Evolutionary conservation across 2,797 vertebrate genomes (phyloP), one percentile per base, ranked within the genome.

Genomic region (Hafferia zeledoni): DNA sequence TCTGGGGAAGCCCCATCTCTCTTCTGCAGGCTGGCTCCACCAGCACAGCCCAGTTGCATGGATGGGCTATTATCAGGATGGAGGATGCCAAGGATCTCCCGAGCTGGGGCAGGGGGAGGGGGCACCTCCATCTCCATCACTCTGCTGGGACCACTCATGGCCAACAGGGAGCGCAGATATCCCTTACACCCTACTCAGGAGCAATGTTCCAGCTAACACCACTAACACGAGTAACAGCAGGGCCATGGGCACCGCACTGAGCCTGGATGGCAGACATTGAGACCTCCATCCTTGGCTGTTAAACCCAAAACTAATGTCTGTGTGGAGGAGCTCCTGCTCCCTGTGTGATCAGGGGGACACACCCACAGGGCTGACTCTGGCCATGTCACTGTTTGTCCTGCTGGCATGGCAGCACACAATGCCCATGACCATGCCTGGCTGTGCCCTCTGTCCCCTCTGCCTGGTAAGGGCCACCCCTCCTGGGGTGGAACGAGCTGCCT

Each of bases 221-320:
- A 96, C 94, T 96, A 96, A 96, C 80, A 71, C 24, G 88, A 71
- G 33, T 93, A 96, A 95, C 87, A 80, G 39, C 64, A 61, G 72
- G 31, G 50, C 37, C 13, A 23, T 0, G 0, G 52, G 33, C 15
- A 44, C 33, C 9, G 6, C 1, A 3, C 39, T 44, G 60, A 77
- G 72, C 64, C 56, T 52, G 57, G 35, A 17, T 3, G 5, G 71
- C 28, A 11, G 4, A 10, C 2, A 3, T 1, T 5, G 61, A 83
- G 9, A 63, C 43, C 35, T 63, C 63, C 33, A 18, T 46, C 74
- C 69, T 75, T 13, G 49, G 27, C 63, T 79, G 8, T 53, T 76
- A 91, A 94, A 95, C 71, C 71, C 50, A 7, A 71, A 82, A 91
- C 89, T 95, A 89, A 89, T 0, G 0, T 39, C 50, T 43, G 14